Evolutionary conservation across 2,888 invertebrate genomes (phyloP).

Genomic region (Watsonalla cultraria): DNA sequence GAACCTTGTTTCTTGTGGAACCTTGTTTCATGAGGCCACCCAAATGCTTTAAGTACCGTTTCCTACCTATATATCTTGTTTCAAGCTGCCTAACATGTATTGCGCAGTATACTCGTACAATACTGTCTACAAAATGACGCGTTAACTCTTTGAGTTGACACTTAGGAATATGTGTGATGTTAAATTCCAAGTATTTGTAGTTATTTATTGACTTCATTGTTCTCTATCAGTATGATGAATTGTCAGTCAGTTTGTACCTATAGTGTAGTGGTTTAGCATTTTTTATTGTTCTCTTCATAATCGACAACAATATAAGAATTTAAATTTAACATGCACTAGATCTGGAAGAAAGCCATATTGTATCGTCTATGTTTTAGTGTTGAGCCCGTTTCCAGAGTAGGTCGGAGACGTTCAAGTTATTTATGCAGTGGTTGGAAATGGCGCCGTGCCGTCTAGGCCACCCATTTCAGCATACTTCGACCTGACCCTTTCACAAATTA

Average conservation of each 20-base stretch:
- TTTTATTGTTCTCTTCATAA: slow-evolving; percentile 1
- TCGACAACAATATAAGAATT: slow-evolving; percentile 4
- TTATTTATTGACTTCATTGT: slow-evolving; percentile 23
- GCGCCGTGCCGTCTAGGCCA: slow-evolving; percentile 60
- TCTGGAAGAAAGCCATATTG: slow-evolving; percentile 41
- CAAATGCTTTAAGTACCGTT: too few species aligned
- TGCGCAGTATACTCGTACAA: slow-evolving; percentile 29
- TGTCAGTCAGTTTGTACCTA: not conserved
- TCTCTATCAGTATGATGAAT: slow-evolving; percentile 7
- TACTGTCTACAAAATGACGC: slow-evolving; percentile 30
- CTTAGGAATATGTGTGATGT: slow-evolving; percentile 14
- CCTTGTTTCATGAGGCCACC: too few species aligned
- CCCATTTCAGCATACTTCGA: slow-evolving; percentile 22
- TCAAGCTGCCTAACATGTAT: slow-evolving; percentile 27
- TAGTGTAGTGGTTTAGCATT: too few species aligned
- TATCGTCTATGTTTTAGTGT: slow-evolving; percentile 24
- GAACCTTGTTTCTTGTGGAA: too few species aligned
- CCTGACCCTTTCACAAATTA: slow-evolving; percentile 8
- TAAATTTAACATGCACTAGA: slow-evolving; percentile 11
- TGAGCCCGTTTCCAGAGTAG: slow-evolving; percentile 32
- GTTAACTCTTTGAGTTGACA: slow-evolving; percentile 23
- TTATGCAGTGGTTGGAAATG: slow-evolving; percentile 39
- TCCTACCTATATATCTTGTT: not conserved
- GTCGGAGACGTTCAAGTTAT: slow-evolving; percentile 37
- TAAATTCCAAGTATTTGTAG: slow-evolving; percentile 15